Base-by-base conservation (phyloP, 1,140 invertebrate genomes). In the Drosophila azteca region DNA sequence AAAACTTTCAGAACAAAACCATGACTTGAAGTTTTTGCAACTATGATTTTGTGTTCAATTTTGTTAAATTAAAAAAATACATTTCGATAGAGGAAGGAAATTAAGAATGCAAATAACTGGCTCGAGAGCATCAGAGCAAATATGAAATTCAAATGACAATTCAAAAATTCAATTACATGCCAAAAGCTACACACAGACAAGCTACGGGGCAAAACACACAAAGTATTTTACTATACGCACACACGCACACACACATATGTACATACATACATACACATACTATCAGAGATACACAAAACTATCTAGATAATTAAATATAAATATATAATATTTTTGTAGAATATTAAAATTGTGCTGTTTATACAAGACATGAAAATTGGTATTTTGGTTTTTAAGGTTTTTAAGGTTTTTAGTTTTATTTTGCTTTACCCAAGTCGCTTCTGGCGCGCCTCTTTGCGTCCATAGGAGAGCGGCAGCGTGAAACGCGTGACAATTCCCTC, bases 391-490 rank as follows among this genome's bases (percentile, higher is more conserved):
- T 48, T 46, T 24, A 50, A 17, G 22, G 45, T 53, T 24, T 51
- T 59, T 53, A 20, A 20, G 31, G 22, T 41, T 58, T 54, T 43
- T 55, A 17, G 50, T 26, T 58, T 68, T 57, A 50, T 44, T 77
- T 87, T 80, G 79, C 83, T 79, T 80, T 92, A 94, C 94, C 94
- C 91, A 93, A 92, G 93, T 90, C 93, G 92, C 90, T 94, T 94
- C 90, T 94, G 93, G 65, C 93, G 93, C 79, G 93, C 93, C 91
- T 94, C 93, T 90, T 93, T 93, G 77, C 93, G 93, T 89, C 93
- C 93, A 90, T 94, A 94, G 85, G 93, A 93, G 88, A 94, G 92
- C 60, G 93, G 94, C 90, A 94, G 92, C 82, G 93, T 94, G 92
- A 94, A 94, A 92, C 94, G 88, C 59, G 91, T 92, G 55, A 92